phyloP scores from a whole-genome alignment of 92 coral and sea anemone genomes.

The Palythoa grandis region DNA sequence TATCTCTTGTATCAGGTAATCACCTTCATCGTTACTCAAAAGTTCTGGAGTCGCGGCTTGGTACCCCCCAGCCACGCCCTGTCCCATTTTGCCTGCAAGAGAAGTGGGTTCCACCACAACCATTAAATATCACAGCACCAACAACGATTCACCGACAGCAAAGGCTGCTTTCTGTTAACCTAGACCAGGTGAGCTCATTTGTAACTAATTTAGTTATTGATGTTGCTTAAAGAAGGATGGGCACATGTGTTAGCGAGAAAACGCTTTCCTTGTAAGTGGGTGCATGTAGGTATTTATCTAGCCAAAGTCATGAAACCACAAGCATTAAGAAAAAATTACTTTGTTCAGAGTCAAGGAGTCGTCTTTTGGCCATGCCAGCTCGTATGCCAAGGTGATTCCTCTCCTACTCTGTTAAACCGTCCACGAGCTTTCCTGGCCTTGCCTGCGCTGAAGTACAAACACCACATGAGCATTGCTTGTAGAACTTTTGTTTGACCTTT shows the following conservation, averaged over 20 bases:
- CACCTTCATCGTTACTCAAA: conserved; percentile 97
- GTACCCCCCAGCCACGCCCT: conserved; percentile 86
- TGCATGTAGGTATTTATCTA: too few relatives aligned
- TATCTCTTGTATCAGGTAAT: conserved; percentile 64
- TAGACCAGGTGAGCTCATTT: conserved; percentile 69
- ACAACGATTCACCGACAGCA: conserved; percentile 81
- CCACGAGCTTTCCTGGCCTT: too few relatives aligned
- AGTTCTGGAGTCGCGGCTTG: conserved; percentile 87
- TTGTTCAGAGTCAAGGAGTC: too few relatives aligned
- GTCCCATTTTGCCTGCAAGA: conserved; percentile 80
- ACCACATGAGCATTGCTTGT: too few relatives aligned
- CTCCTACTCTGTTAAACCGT: too few relatives aligned
- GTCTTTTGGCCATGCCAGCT: too few relatives aligned
- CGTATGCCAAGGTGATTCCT: too few relatives aligned
- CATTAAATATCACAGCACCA: conserved; percentile 84
- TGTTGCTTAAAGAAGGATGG: not conserved
- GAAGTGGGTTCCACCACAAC: conserved; percentile 86
- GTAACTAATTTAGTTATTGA: too few relatives aligned
- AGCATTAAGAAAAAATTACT: not conserved
- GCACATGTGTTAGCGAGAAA: not conserved
- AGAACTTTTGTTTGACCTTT: too few relatives aligned
- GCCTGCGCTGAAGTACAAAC: too few relatives aligned
- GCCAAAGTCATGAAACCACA: too few relatives aligned
- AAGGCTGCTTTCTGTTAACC: conserved; percentile 77
- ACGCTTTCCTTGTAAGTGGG: too few relatives aligned